Evolutionary conservation across 2,113 vertebrate species (phyloP), one percentile per base, ranked within the genome.

Genomic region (Hydropotes inermis): DNA sequence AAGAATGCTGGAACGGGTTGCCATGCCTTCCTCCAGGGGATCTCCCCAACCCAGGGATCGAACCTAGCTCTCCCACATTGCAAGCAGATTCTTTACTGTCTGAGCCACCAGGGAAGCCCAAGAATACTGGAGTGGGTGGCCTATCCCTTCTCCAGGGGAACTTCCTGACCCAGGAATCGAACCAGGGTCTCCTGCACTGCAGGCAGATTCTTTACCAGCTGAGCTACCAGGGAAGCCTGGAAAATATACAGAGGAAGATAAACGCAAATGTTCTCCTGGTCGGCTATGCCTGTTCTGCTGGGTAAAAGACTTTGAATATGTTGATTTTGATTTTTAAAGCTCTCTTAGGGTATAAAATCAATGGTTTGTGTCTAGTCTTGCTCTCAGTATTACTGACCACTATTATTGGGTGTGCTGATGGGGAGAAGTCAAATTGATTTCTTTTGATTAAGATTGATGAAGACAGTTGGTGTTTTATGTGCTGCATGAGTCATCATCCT

Each of bases 241-340:
- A 27, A 82, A 87, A 30, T 91, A 10, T 78, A 47, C 6, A 88
- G 15, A 89, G 23, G 74, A 95, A 79, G 76, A 58, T 52, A 81
- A 96, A 83, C 86, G 4, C 54, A 89, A 87, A 70, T 76, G 16
- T 90, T 50, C 28, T 36, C 15, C 57, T 45, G 39, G 43, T 27
- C n/a, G 13, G 15, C 39, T 45, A 12, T 54, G 47, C n/a, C 57
- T 10, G 25, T 90, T 85, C 57, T 94, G 0, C 23, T 81, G 19
- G 33, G 23, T 7, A 23, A 89, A 81, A 82, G 25, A 36, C n/a
- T 91, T 67, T 64, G 47, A 96, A 54, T 93, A 30, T 47, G 36
- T 84, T 87, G 61, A 17, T 70, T 96, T 88, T 54, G n/a, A 43
- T 89, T 93, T 97, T 93, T 54, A 89, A 93, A 79, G 23, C 23